Percentiles rank a stretch among this genome's conserved stretches.
Evolutionary conservation across 2,113 vertebrate genomes (phyloP).

Genomic region (Cisticola juncidis): DNA sequence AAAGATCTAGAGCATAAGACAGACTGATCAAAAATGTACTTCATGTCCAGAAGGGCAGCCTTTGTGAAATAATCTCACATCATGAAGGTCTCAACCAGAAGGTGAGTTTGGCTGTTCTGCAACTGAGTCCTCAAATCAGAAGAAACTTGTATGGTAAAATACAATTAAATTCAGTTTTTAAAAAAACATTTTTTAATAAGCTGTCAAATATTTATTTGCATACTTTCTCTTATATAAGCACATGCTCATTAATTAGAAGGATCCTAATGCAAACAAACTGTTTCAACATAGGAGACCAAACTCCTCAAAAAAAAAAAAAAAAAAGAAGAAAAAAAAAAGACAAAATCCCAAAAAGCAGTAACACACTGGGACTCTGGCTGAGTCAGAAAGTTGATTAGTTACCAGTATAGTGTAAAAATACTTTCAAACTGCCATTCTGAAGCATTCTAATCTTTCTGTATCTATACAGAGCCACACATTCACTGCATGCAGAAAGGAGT

Average conservation of each 20-base stretch:
- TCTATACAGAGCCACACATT: background rate
- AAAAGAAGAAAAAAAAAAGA: background rate
- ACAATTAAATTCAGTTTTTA: background rate
- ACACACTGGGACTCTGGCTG: background rate
- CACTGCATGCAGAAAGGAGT: background rate
- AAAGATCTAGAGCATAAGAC: background rate
- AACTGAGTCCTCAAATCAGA: background rate
- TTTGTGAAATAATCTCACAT: background rate
- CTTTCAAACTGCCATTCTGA: background rate
- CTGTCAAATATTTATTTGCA: background rate
- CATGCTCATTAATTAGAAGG: background rate
- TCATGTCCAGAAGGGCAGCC: background rate
- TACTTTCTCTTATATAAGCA: background rate
- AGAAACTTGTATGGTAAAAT: background rate
- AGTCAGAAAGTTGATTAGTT: background rate
- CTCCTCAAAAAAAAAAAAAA: fast-evolving
- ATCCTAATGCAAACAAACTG: background rate
- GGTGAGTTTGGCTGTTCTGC: fast-evolving
- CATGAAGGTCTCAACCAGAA: background rate
- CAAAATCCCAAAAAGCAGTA: background rate
- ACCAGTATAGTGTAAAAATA: background rate
- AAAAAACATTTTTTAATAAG: background rate
- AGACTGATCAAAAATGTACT: background rate
- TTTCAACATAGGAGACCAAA: background rate
- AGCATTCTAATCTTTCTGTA: background rate